These are phyloP conservation scores for Morpho achilles DNA, from an alignment of 2,888 invertebrate species.

Conservation along the genomic window DNA sequence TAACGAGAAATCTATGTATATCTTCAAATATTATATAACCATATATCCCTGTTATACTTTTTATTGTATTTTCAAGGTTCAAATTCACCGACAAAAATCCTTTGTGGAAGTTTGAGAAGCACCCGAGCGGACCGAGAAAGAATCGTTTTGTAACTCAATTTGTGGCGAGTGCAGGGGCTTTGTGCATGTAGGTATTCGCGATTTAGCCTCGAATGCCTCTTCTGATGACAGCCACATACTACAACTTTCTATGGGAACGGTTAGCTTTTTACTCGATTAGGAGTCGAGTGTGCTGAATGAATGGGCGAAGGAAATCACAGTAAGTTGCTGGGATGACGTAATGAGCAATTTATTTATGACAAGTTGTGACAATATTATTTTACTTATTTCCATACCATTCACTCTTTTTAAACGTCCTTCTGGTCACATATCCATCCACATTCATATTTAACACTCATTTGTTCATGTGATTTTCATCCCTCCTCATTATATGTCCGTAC, in stretches of 20 bases:
- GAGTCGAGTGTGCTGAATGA: neutral
- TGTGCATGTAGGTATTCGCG: conserved; percentile 28
- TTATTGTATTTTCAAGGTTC: neutral
- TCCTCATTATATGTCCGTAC: too few relatives aligned
- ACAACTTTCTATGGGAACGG: conserved; percentile 10
- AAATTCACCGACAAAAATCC: conserved; percentile 30
- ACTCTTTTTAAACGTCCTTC: too few relatives aligned
- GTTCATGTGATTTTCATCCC: too few relatives aligned
- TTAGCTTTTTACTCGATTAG: conserved; percentile 15
- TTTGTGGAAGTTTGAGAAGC: conserved; percentile 63
- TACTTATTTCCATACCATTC: too few relatives aligned
- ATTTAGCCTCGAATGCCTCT: conserved; percentile 22
- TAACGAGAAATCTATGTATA: too few relatives aligned
- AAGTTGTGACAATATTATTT: too few relatives aligned
- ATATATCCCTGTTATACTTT: too few relatives aligned
- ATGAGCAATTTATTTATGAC: neutral
- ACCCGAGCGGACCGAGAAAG: conserved; percentile 48
- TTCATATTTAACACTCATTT: too few relatives aligned
- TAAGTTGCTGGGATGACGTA: neutral
- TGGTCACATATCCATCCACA: too few relatives aligned
- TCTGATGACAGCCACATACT: conserved; percentile 19
- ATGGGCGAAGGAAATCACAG: neutral
- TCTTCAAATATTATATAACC: too few relatives aligned
- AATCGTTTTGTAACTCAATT: conserved; percentile 75
- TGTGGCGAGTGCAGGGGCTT: conserved; percentile 51